Evolutionary conservation across 1,140 invertebrate genomes (phyloP).

Genomic region (Artemia franciscana): DNA sequence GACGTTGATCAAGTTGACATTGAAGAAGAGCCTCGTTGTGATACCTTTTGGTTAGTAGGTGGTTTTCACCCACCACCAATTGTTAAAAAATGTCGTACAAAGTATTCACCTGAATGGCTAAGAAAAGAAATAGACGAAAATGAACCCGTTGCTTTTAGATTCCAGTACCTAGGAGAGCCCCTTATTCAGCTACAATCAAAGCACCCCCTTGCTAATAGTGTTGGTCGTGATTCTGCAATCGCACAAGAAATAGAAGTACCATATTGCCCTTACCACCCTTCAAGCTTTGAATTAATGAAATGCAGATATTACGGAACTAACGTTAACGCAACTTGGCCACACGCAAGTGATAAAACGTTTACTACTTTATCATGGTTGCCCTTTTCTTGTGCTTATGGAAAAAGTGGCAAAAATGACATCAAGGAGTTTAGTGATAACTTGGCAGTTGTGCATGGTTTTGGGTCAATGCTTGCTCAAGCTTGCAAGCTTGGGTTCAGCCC

Average conservation of each 20-base stretch:
- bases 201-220: background rate
- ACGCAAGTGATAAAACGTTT: constrained; percentile 42
- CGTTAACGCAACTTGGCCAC: constrained; percentile 31
- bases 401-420: constrained; percentile 19
- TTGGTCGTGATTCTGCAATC: background rate
- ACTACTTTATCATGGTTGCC: constrained; percentile 46
- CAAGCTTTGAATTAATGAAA: constrained; percentile 29
- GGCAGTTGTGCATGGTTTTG: constrained; percentile 46
- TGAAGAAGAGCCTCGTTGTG: constrained; percentile 43
- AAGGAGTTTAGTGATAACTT: constrained; percentile 19
- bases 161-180: constrained; percentile 27
- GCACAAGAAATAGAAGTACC: constrained; percentile 1
- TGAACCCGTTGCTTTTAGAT: constrained; percentile 20
- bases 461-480: constrained; percentile 53
- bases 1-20: constrained; percentile 21
- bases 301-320: constrained; percentile 5
- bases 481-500: constrained; percentile 68
- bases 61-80: constrained; percentile 31
- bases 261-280: constrained; percentile 28
- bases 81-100: constrained; percentile 21
- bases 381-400: constrained; percentile 23
- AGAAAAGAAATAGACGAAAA: constrained; percentile 15
- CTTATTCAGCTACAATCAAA: background rate
- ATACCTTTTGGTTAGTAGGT: constrained; percentile 53
- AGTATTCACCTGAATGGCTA: constrained; percentile 13